Base-by-base conservation (phyloP, 2,888 invertebrate genomes). In the Xylota segnis region DNA sequence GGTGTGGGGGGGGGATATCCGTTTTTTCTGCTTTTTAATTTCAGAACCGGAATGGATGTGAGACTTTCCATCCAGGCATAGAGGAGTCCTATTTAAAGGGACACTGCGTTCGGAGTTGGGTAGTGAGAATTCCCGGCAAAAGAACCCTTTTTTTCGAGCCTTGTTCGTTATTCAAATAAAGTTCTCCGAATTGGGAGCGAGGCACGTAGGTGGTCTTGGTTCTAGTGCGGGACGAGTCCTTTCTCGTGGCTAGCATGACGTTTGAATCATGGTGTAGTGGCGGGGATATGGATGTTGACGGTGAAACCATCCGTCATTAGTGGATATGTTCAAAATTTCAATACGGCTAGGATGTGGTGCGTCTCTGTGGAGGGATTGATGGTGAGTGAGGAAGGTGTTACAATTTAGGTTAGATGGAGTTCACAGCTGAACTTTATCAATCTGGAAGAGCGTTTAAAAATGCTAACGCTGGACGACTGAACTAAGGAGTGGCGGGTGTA, bases 131-230 rank as follows among this genome's bases (percentile, higher is more conserved):
- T 27, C 16, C 5, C 56, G n/a, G 5, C 50, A 18, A 4, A 52
- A 32, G 2, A 27, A 43, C 32, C 47, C 10, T 66, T 75, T 34
- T 74, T 37, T 40, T 23, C 9, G 4, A 14, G 47, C 9, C n/a
- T 47, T 14, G 58, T 71, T 59, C 72, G 50, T 40, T 72, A 61
- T 72, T 61, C 52, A 61, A 72, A 72, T 61, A 40, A 27, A 59
- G 59, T 59, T 72, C 6, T 2, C 27, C 47, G 6, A 47, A 50
- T 59, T 29, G 37, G 9, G 34, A 71, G 16, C 58, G 58, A 58
- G 12, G 47, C 27, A 47, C 47, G 71, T 58, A 47, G 16, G 7
- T 14, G 34, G 37, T 54, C 56, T 54, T 16, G 63, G 52, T 27
- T 70, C 16, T 40, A 7, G 34, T 18, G 27, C 40, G 10, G 9